Conservation (phyloP, 2,888 invertebrate genomes). For the Drosophila mayaguana region DNA sequence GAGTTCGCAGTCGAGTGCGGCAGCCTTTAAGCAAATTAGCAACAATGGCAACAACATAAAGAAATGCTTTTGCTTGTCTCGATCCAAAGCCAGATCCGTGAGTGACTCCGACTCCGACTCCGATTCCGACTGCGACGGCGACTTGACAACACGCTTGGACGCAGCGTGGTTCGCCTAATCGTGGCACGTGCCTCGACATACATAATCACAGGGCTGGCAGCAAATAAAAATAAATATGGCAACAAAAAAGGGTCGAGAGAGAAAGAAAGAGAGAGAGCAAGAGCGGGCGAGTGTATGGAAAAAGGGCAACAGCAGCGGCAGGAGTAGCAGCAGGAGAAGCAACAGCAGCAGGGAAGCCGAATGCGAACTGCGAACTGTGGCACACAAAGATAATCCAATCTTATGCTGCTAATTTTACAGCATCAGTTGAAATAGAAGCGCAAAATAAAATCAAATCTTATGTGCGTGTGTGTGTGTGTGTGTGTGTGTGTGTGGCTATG, state of each 20-base stretch:
- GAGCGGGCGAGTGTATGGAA: not conserved
- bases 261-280: not conserved
- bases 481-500: slow-evolving; percentile 45
- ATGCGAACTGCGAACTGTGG: slow-evolving; percentile 39
- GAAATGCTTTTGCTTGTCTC: slow-evolving; percentile 42
- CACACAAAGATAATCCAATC: slow-evolving; percentile 79
- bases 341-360: slow-evolving; percentile 1
- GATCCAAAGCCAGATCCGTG: slow-evolving; percentile 18
- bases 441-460: slow-evolving; percentile 68
- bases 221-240: slow-evolving; percentile 33
- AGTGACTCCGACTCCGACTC: slow-evolving; percentile 16
- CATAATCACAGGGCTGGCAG: slow-evolving; percentile 72
- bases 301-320: slow-evolving; percentile 28
- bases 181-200: slow-evolving; percentile 78
- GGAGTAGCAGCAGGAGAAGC: slow-evolving; percentile 7
- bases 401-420: slow-evolving; percentile 81
- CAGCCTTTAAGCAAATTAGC: slow-evolving; percentile 75
- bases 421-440: slow-evolving; percentile 57
- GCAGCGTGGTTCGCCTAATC: slow-evolving; percentile 74
- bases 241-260: slow-evolving; percentile 46
- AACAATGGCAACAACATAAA: slow-evolving; percentile 56
- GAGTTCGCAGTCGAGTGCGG: slow-evolving; percentile 40
- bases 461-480: slow-evolving; percentile 20
- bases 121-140: not conserved
- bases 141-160: slow-evolving; percentile 64